Percentiles rank a stretch among this genome's conserved stretches.
Conservation (phyloP, 2,888 invertebrate genomes). For the Itoplectis maculator region DNA sequence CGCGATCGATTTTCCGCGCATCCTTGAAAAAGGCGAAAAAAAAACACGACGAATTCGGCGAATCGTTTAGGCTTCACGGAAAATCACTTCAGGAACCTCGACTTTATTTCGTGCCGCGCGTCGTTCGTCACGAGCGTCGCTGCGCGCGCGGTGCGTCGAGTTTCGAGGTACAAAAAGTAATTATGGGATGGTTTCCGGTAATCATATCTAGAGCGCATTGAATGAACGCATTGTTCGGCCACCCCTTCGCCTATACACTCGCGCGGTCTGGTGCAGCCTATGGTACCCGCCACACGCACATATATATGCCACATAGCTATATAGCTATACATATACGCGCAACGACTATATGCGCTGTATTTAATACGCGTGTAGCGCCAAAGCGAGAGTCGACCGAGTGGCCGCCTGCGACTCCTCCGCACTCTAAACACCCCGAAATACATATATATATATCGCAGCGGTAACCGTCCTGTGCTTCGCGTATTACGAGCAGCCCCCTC, state of each 20-base stretch:
- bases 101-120: constrained; percentile 47
- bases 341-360: constrained; percentile 28
- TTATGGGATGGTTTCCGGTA: constrained; percentile 84
- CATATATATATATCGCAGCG: not conserved
- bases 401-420: constrained; percentile 44
- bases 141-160: constrained; percentile 38
- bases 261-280: not conserved
- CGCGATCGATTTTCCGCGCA: not conserved
- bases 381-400: constrained; percentile 42
- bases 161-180: constrained; percentile 83
- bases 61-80: not conserved
- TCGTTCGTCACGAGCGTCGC: constrained; percentile 28
- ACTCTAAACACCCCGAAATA: constrained; percentile 51
- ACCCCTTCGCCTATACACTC: constrained; percentile 81
- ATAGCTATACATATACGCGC: constrained; percentile 14
- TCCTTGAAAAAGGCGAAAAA: not conserved
- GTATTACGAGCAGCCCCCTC: constrained; percentile 58
- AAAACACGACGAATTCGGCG: not conserved
- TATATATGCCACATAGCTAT: no score
- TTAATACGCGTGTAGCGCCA: constrained; percentile 42
- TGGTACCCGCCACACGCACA: not conserved
- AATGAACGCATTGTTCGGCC: constrained; percentile 83
- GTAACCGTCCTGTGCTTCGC: constrained; percentile 55
- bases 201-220: constrained; percentile 84
- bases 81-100: constrained; percentile 23